Percentiles rank a stretch among this genome's conserved stretches.
phyloP scores from a whole-genome alignment of 2,888 invertebrate species.

The Gymnocheta viridis region DNA sequence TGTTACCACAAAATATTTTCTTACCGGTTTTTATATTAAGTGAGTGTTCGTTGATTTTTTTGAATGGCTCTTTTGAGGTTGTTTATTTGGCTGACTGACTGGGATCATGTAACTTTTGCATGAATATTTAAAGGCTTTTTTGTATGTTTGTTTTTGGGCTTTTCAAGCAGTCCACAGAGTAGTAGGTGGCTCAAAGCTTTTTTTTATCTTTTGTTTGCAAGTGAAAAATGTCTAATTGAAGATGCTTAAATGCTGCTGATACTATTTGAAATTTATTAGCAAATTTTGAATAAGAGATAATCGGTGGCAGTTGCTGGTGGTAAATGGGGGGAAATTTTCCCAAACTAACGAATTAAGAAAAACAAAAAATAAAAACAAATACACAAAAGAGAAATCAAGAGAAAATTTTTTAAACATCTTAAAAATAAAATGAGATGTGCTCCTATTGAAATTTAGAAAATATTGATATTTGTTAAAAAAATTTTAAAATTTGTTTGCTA shows the following conservation, averaged over 20 bases:
- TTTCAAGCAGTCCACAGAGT: slow-evolving; percentile 1
- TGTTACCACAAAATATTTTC: slow-evolving; percentile 60
- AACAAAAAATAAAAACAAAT: background rate
- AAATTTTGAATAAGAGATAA: slow-evolving; percentile 39
- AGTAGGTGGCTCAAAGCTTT: slow-evolving; percentile 48
- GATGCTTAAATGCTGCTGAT: slow-evolving; percentile 32
- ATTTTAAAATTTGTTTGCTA: too few species aligned
- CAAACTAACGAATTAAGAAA: background rate
- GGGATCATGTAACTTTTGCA: slow-evolving; percentile 42
- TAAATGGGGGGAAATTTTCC: slow-evolving; percentile 1
- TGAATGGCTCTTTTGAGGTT: slow-evolving; percentile 2
- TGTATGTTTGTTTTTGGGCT: too few species aligned
- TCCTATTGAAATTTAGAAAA: too few species aligned
- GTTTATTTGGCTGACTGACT: background rate
- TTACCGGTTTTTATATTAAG: slow-evolving; percentile 54
- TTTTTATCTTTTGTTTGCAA: background rate
- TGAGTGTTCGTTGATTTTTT: slow-evolving; percentile 3
- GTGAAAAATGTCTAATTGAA: slow-evolving; percentile 49
- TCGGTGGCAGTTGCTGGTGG: background rate
- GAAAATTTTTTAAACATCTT: too few species aligned
- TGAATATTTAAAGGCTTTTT: slow-evolving; percentile 10
- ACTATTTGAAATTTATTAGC: slow-evolving; percentile 66
- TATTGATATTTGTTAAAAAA: too few species aligned
- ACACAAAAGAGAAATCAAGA: slow-evolving; percentile 47
- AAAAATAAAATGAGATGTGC: too few species aligned